Evolutionary conservation across 1,140 invertebrate genomes (phyloP), one percentile per base, ranked within the genome.

Genomic region (Megathymus violae): DNA sequence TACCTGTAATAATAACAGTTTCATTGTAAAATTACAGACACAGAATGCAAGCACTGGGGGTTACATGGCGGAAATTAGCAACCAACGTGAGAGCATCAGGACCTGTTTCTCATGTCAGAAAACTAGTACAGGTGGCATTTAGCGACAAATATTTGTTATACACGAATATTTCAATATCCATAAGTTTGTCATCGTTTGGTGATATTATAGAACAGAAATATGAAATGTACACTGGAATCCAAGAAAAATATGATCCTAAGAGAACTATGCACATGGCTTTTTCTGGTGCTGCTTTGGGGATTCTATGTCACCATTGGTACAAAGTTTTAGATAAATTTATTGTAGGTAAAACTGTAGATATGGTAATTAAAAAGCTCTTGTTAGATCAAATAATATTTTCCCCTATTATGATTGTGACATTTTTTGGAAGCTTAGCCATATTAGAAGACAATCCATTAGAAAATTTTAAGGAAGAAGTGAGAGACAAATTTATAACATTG

Each of bases 341-440:
- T 14, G 94, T 95, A 22, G 96, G 96, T 15, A 92, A 94, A 74
- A 93, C 93, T 1, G 78, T 96, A 25, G 89, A 89, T 40, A 93
- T 94, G 69, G 95, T 98, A 7, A 62, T 94, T 2, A 97, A 97
- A 82, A 99, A 99, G 91, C 94, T 98, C 25, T 34, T 97, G 6
- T 82, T 97, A 14, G 98, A 99, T 91, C 97, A 99, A 90, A 69
- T 97, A 27, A 88, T 98, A 66, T 97, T 96, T 80, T 98, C 97
- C 9, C 97, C 97, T 1, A 81, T 98, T 9, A 95, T 95, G 76
- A 96, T 98, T 56, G 84, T 94, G 6, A 93, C 94, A 1, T 98
- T 98, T 78, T 97, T 99, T 82, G 76, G 95, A 27, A 96, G 96
- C 51, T 84, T 97, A 56, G 95, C 94, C 0, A 54, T 96, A 4